Conservation (phyloP, 1,140 invertebrate genomes). For the Bombus terrestris region DNA sequence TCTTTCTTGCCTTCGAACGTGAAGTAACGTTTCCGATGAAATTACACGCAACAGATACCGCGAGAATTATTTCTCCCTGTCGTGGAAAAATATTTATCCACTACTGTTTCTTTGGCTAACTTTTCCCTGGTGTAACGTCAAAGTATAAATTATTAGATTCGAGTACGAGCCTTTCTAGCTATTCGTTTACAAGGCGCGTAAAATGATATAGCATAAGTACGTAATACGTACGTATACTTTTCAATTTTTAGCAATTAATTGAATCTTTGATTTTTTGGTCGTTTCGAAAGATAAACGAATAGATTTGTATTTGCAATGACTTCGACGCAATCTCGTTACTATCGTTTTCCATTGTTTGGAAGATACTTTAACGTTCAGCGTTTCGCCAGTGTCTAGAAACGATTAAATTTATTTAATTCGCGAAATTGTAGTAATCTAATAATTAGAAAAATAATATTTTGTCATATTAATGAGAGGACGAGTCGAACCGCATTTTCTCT, state of each 20-base stretch:
- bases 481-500: too few species aligned
- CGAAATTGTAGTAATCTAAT: not conserved
- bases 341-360: not conserved
- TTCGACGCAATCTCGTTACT: not conserved
- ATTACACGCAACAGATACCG: slow-evolving; percentile 10
- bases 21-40: slow-evolving; percentile 10
- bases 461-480: too few species aligned
- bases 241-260: not conserved
- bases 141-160: not conserved
- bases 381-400: not conserved
- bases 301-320: not conserved
- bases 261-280: not conserved
- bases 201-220: not conserved
- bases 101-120: not conserved
- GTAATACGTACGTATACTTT: not conserved
- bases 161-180: not conserved
- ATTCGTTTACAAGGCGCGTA: not conserved
- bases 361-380: not conserved
- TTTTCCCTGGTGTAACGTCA: not conserved
- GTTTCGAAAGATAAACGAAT: not conserved
- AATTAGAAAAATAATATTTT: not conserved
- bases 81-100: not conserved
- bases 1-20: slow-evolving; percentile 7
- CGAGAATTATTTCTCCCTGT: not conserved
- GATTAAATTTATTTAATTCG: not conserved